Evolutionary conservation across 2,113 vertebrate species (phyloP), one percentile per base, ranked within the genome.

Genomic region (Parotia lawesii): DNA sequence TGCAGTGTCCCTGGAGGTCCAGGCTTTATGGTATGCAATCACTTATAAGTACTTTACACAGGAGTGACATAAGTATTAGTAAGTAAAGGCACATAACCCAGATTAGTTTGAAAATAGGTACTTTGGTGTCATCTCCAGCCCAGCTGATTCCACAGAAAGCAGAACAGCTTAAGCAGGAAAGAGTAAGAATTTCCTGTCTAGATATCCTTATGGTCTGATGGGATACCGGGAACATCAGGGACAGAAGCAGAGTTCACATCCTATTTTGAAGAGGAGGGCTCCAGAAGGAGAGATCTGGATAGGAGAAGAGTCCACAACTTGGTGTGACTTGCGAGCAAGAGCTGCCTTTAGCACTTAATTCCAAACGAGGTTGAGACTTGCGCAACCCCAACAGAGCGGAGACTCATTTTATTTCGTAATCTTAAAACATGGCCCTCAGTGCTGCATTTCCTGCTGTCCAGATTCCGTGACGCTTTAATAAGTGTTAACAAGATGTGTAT

Each of bases 241-340:
- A 57, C 12, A 84, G 61, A 93, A 53, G 47, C 31, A 37, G 50
- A 53, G 15, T 33, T 89, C 45, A 35, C 40, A 73, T 60, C 48
- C 58, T 73, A 3, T 12, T 37, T 45, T 2, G 3, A 87, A 60
- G 21, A 56, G 37, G 37, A 37, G 37, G 10, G 47, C 11, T 74
- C 31, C 8, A 4, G 37, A 73, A 74, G 45, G 11, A 74, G 42
- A 0, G 0, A 70, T n/a, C 31, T 48, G 58, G 8, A 20, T 1
- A 35, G 29, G 24, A 88, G 45, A 76, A 64, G 40, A 21, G 27
- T 17, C 58, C 44, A 19, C n/a, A 70, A 4, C 15, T 28, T 10
- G 4, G 22, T 48, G 61, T 37, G 12, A 85, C 40, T 8, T 64
- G 8, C 0, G 0, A 77, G 23, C 21, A 70, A 77, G 18, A 76